Conservation (phyloP, 2,113 vertebrate species). For the human region GRCh38 chr18:28985001-28985500, state of each 20-base stretch:
- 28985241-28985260: slow-evolving; percentile 58
- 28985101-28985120: slow-evolving; percentile 64
- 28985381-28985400: not conserved
- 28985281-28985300: slow-evolving; percentile 2
- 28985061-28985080: slow-evolving; percentile 58
- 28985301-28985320: not conserved
- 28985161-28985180: slow-evolving; percentile 75
- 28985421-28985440: not conserved
- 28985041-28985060: not conserved
- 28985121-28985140: slow-evolving; percentile 67
- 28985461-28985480: not conserved
- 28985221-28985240: slow-evolving; percentile 66
- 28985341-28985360: not conserved
- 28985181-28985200: slow-evolving; percentile 64
- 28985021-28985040: slow-evolving; percentile 45
- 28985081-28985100: slow-evolving; percentile 56
- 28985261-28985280: slow-evolving; percentile 46
- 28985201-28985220: slow-evolving; percentile 55
- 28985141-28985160: slow-evolving; percentile 26
- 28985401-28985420: not conserved
- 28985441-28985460: not conserved
- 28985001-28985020: slow-evolving; percentile 55
- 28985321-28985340: not conserved
- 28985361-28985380: not conserved
- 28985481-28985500: not conserved